Evolutionary conservation across 2,888 invertebrate genomes (phyloP).

Genomic region (Bombylius discolor): DNA sequence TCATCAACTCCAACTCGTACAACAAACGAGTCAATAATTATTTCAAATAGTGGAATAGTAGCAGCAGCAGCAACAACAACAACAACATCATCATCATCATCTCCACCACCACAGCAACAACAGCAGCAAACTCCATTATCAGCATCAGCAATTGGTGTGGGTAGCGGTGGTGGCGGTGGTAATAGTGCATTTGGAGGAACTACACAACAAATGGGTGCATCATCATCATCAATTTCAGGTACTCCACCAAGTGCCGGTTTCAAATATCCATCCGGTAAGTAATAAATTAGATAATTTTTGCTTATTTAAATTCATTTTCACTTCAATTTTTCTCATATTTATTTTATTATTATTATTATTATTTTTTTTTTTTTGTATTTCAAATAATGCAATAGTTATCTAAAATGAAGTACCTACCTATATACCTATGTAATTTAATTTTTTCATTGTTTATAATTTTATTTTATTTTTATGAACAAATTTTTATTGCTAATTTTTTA

Average conservation of each 20-base stretch:
- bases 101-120: neutral
- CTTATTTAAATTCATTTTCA: too few relatives aligned
- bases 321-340: too few relatives aligned
- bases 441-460: neutral
- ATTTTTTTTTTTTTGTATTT: too few relatives aligned
- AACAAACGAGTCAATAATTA: neutral
- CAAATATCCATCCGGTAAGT: slow-evolving; percentile 7
- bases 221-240: slow-evolving; percentile 8
- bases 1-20: neutral
- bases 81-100: neutral
- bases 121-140: neutral
- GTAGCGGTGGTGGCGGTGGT: neutral
- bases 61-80: neutral
- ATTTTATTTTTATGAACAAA: neutral
- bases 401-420: too few relatives aligned
- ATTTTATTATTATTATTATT: too few relatives aligned
- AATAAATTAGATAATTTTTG: too few relatives aligned
- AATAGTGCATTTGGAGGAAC: neutral
- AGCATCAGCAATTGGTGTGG: neutral
- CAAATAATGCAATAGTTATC: too few relatives aligned
- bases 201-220: slow-evolving; percentile 1
- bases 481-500: neutral
- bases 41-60: neutral
- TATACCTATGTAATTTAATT: neutral
- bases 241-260: slow-evolving; percentile 10